Evolutionary conservation across 2,797 vertebrate species (phyloP).

Genomic region (Malacoctenus gilli): DNA sequence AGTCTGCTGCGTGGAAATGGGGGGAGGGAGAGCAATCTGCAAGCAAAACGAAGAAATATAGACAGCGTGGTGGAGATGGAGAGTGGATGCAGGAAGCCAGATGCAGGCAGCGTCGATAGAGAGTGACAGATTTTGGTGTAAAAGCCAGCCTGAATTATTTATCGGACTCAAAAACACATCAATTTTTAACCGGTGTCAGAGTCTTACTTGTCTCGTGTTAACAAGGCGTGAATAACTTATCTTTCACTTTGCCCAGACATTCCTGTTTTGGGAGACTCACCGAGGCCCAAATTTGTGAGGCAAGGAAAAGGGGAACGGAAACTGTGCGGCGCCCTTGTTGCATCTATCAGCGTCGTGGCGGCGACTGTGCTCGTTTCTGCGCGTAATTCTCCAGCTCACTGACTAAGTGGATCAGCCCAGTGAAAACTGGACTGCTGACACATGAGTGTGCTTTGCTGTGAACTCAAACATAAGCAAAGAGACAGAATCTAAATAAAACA

Average conservation of each 20-base stretch:
- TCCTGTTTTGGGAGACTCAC: not conserved
- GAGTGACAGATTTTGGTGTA: slow-evolving; percentile 62
- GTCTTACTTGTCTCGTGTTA: slow-evolving; percentile 44
- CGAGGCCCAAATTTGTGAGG: slow-evolving; percentile 3
- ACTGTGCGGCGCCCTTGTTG: too few relatives aligned
- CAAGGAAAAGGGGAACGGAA: too few relatives aligned
- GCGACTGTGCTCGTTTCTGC: slow-evolving; percentile 32
- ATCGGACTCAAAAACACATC: slow-evolving; percentile 67
- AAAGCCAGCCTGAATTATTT: slow-evolving; percentile 74
- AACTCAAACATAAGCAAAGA: slow-evolving; percentile 25
- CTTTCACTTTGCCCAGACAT: slow-evolving; percentile 20
- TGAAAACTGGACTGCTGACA: slow-evolving; percentile 46
- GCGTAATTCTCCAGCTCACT: slow-evolving; percentile 71
- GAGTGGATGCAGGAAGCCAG: slow-evolving; percentile 9
- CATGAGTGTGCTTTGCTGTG: slow-evolving; percentile 16
- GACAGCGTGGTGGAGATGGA: slow-evolving; percentile 24
- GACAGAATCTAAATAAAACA: slow-evolving; percentile 1
- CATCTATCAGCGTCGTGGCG: slow-evolving; percentile 22
- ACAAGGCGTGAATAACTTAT: slow-evolving; percentile 43
- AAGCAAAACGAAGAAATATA: slow-evolving; percentile 32
- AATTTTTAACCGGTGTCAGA: slow-evolving; percentile 72
- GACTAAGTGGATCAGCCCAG: slow-evolving; percentile 69
- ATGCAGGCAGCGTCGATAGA: slow-evolving; percentile 49
- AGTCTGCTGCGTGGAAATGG: slow-evolving; percentile 41
- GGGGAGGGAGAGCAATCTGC: slow-evolving; percentile 47